Percentiles rank a stretch among this genome's conserved stretches.
Conservation (phyloP, 2,888 invertebrate species). For the Pegoplata infirma region DNA sequence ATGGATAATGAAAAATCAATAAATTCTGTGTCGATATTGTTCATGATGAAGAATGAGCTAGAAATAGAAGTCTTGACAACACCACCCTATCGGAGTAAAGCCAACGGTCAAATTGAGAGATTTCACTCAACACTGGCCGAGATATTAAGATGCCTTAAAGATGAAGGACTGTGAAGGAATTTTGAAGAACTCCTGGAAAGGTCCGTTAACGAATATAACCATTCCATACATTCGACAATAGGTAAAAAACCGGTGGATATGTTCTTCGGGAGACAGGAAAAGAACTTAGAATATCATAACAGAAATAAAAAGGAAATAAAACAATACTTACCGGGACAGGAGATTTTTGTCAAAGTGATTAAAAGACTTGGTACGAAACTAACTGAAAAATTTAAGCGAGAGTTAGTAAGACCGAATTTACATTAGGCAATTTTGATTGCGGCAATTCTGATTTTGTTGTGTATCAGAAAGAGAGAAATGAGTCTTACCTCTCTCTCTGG, state of each 20-base stretch:
- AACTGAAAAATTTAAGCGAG: neutral
- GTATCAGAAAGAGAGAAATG: too few species aligned
- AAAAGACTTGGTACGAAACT: constrained; percentile 29
- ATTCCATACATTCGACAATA: constrained; percentile 46
- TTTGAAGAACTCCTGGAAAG: constrained; percentile 56
- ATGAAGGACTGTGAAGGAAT: constrained; percentile 22
- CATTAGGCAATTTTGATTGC: too few species aligned
- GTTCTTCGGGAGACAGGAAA: neutral
- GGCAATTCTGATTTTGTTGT: too few species aligned
- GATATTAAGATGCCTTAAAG: constrained; percentile 62
- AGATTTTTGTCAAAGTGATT: constrained; percentile 20
- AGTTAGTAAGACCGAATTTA: constrained; percentile 25
- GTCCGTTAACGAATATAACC: constrained; percentile 56
- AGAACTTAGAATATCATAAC: neutral
- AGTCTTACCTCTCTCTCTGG: too few species aligned
- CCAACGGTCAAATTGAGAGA: constrained; percentile 58
- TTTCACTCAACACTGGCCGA: constrained; percentile 62
- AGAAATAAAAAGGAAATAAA: neutral
- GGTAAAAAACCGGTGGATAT: too few species aligned
- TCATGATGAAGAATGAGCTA: constrained; percentile 54
- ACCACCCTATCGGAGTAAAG: constrained; percentile 54
- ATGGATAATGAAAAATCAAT: constrained; percentile 63
- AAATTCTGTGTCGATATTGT: constrained; percentile 52
- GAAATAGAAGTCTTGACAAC: constrained; percentile 50
- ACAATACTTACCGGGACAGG: neutral